Evolutionary conservation across 2,113 vertebrate species (phyloP).

Genomic region (Coryphaenoides rupestris): DNA sequence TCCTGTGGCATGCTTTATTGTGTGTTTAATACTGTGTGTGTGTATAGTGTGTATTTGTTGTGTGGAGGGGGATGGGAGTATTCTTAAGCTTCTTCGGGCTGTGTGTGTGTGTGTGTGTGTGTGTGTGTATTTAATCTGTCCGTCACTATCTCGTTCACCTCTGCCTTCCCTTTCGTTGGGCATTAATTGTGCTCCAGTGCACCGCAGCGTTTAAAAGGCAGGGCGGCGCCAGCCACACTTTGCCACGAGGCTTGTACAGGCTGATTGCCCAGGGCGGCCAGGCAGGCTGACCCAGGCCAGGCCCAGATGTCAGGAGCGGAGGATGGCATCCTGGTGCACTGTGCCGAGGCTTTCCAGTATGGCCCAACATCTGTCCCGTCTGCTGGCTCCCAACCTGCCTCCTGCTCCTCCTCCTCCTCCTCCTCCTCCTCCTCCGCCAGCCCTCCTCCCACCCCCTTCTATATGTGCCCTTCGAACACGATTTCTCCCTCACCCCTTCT

Average conservation of each 20-base stretch:
- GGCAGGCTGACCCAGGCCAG: conserved; percentile 79
- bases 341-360: conserved; percentile 87
- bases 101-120: conserved; percentile 10
- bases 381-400: conserved; percentile 79
- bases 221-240: conserved; percentile 78
- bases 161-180: conserved; percentile 81
- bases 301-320: conserved; percentile 96
- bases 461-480: conserved; percentile 3
- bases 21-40: neutral
- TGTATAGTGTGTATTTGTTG: neutral
- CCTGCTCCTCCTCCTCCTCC: conserved; percentile 27
- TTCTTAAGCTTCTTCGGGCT: conserved; percentile 2
- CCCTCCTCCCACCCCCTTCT: conserved; percentile 16
- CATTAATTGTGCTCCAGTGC: conserved; percentile 88
- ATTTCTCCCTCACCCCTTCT: conserved; percentile 16
- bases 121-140: conserved; percentile 20
- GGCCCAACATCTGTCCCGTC: conserved; percentile 93
- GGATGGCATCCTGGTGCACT: conserved; percentile 84
- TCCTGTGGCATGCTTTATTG: neutral
- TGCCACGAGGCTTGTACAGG: conserved; percentile 86
- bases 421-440: neutral
- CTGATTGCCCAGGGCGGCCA: conserved; percentile 83
- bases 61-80: neutral
- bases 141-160: conserved; percentile 76
- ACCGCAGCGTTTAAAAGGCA: conserved; percentile 84